Conservation (phyloP, 2,113 vertebrate species). For the Polypterus senegalus region DNA sequence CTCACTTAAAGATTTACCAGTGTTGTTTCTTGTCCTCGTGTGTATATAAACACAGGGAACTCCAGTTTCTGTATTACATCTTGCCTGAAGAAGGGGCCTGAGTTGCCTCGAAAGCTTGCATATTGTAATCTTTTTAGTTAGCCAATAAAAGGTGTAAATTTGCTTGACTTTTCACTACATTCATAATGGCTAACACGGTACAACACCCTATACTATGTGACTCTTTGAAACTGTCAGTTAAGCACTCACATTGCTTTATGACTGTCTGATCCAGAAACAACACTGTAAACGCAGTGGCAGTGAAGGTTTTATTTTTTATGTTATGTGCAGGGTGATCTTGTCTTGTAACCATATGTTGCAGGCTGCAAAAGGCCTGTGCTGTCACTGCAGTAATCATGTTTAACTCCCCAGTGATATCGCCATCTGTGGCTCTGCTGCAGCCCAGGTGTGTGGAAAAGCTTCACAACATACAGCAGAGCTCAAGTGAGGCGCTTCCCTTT, state of each 20-base stretch:
- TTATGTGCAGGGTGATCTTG: slow-evolving; percentile 1
- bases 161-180: too few relatives aligned
- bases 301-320: not conserved
- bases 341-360: slow-evolving; percentile 6
- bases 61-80: too few relatives aligned
- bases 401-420: slow-evolving; percentile 7
- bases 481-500: too few relatives aligned
- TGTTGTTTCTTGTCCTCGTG: too few relatives aligned
- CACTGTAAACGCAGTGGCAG: slow-evolving; percentile 1
- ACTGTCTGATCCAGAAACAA: not conserved
- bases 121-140: too few relatives aligned
- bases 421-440: slow-evolving; percentile 14
- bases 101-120: too few relatives aligned
- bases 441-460: slow-evolving; percentile 11
- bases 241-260: not conserved
- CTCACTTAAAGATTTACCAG: too few relatives aligned
- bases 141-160: too few relatives aligned
- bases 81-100: too few relatives aligned
- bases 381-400: not conserved
- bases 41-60: too few relatives aligned
- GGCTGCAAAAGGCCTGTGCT: slow-evolving; percentile 16
- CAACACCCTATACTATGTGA: too few relatives aligned
- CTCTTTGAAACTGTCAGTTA: not conserved
- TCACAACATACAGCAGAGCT: not conserved
- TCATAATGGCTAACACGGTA: too few relatives aligned